Percentiles rank a stretch among this genome's conserved stretches.
Evolutionary conservation across 2,113 vertebrate genomes (phyloP).

Genomic region (Sylvietta virens): DNA sequence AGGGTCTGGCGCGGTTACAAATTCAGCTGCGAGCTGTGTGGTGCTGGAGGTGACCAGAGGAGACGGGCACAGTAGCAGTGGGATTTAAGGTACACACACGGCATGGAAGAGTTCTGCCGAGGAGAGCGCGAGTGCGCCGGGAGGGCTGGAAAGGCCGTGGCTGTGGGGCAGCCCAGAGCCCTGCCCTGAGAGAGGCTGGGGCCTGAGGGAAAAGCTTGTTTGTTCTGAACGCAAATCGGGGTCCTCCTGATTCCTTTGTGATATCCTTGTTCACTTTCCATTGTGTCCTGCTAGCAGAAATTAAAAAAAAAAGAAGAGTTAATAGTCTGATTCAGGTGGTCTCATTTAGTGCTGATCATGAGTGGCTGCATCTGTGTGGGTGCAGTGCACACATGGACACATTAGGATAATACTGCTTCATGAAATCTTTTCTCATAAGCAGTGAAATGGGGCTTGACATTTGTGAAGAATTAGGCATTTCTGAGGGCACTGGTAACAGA

Average conservation of each 20-base stretch:
- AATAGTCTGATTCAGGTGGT: not conserved
- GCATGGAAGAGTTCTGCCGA: rapidly evolving
- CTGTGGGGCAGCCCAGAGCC: not conserved
- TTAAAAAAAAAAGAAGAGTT: not conserved
- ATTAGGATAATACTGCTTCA: rapidly evolving
- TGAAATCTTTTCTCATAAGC: not conserved
- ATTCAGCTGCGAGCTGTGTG: rapidly evolving
- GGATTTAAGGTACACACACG: rapidly evolving
- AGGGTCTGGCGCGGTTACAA: not conserved
- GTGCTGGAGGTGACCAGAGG: not conserved
- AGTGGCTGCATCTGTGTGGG: not conserved
- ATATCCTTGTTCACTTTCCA: not conserved
- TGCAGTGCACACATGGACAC: too few species aligned
- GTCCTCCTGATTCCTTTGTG: not conserved
- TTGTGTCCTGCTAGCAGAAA: not conserved
- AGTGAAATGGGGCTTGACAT: not conserved
- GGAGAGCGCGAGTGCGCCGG: rapidly evolving
- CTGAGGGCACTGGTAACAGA: not conserved
- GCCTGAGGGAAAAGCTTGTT: rapidly evolving
- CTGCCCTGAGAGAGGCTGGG: not conserved
- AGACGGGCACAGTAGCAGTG: not conserved
- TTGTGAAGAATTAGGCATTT: not conserved
- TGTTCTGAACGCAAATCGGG: rapidly evolving
- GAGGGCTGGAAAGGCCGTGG: not conserved
- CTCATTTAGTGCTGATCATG: not conserved